Base-by-base conservation (phyloP, 1,140 invertebrate species). In the Nasonia longicornis region DNA sequence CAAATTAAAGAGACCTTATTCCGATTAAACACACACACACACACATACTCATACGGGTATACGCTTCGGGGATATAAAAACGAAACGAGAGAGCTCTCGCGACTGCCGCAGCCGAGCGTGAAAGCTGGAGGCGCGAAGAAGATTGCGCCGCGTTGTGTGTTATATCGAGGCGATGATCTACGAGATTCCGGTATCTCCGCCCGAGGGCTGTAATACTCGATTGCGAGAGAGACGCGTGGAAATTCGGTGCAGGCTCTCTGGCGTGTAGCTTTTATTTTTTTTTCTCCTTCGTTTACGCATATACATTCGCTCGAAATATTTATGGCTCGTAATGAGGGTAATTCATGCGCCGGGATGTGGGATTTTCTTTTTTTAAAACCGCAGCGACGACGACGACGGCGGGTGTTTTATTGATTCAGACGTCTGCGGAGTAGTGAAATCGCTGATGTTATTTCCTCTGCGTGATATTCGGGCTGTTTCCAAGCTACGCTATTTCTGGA, bases 161-260 rank as follows among this genome's bases (percentile, higher is more conserved):
- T 58, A 31, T 67, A 71, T 71, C 69, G 69, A 35, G 69, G 69
- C 69, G 69, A 71, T 71, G 69, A 71, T 71, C 69, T 71, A 42
- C 69, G 69, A 42, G 69, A 71, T 71, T 7, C 22, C 22, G 22
- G 66, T 58, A 16, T 58, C 52, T 20, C 22, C 26, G 69, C 35
- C 35, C 35, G 2, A 11, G 35, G 69, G 69, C 69, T n/a, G 16
- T 58, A n/a, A 42, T 58, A 58, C 16, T 20, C 52, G 16, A 16
- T 58, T 58, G 52, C 52, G 52, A 58, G 16, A 58, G 45, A 48
- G 20, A 7, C 20, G 3, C 52, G 52, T 58, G 52, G 16, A n/a
- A 58, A 58, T 20, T 58, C 12, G 48, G 48, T 52, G 48, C 48
- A 26, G 26, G 26, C 26, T 26, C 26, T 26, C 26, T 26, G 26